These are phyloP conservation scores for Paralinhomoeus sp. DNA, from an alignment of 2,888 invertebrate species.

Conservation along the genomic window DNA sequence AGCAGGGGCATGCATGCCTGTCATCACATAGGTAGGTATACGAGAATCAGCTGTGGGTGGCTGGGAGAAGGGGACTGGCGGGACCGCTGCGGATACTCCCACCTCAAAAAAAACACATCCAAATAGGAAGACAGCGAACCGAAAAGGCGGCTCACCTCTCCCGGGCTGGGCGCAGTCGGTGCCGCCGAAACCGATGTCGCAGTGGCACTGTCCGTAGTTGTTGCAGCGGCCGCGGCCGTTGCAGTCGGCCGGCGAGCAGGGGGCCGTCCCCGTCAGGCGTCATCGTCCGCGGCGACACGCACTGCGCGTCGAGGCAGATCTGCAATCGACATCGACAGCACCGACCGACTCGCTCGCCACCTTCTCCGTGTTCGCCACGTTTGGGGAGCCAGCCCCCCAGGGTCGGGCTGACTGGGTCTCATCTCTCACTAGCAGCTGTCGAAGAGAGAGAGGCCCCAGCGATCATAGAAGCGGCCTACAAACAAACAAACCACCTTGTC, in stretches of 20 bases:
- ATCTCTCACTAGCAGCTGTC: no score
- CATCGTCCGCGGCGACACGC: slow-evolving; percentile 41
- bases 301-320: slow-evolving; percentile 77
- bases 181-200: slow-evolving; percentile 64
- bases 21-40: no score
- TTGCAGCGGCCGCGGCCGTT: slow-evolving; percentile 18
- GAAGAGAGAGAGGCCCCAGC: no score
- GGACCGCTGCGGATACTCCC: slow-evolving; percentile 18
- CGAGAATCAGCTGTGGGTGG: background rate
- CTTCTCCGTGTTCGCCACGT: slow-evolving; percentile 42
- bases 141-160: slow-evolving; percentile 35
- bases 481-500: no score
- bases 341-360: slow-evolving; percentile 1
- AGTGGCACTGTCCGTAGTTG: slow-evolving; percentile 64
- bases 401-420: no score
- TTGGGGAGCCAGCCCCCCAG: no score
- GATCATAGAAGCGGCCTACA: no score
- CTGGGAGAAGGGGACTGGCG: slow-evolving; percentile 6
- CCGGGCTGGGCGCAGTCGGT: slow-evolving; percentile 64
- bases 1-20: no score
- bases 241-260: slow-evolving; percentile 1
- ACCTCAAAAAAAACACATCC: background rate
- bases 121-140: no score
- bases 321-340: no score
- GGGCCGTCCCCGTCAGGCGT: background rate